Evolutionary conservation across 2,797 vertebrate species (phyloP), one percentile per base, ranked within the genome.

Genomic region (Pantherophis alleghaniensis): DNA sequence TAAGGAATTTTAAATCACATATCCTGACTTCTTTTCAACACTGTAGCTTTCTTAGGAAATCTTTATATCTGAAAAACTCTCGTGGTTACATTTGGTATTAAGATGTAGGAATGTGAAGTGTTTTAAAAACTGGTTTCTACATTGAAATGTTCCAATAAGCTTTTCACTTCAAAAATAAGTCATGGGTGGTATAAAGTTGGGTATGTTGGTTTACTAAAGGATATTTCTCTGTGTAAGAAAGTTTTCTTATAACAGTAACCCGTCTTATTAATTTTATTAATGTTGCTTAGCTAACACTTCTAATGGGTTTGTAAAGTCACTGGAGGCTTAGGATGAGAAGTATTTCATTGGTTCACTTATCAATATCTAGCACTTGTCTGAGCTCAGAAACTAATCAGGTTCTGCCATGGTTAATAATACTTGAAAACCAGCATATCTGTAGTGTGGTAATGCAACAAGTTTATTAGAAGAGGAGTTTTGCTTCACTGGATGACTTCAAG

Each of bases 241-340:
- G 7, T 95, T 55, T 12, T 56, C 63, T 91, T 95, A 88, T 57
- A 28, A 22, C 11, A 57, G 13, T 53, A 89, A 22, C 7, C 87
- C 90, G 3, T 53, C 42, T 47, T 63, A 42, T n/a, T 74, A 42
- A 51, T 92, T 95, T 90, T 53, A 92, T 91, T 74, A 37, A 5
- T 6, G 87, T n/a, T 28, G 59, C 57, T 51, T 9, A 88, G 90
- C 42, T 9, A 56, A 63, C 13, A 74, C 0, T 69, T 74, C 42
- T 92, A 5, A 32, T 51, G 53, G 7, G 3, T 42, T 32, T 57
- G 22, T 47, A 53, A n/a, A 56, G 0, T 14, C 20, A 14, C 9
- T 37, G 32, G 14, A 11, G 13, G 20, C 42, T 5, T 11, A 53
- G 42, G n/a, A n/a, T 47, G 20, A 32, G 0, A 37, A 53, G 32